These are phyloP conservation scores for Trachelus troglodyta DNA, from an alignment of 2,888 invertebrate genomes.

Conservation along the genomic window DNA sequence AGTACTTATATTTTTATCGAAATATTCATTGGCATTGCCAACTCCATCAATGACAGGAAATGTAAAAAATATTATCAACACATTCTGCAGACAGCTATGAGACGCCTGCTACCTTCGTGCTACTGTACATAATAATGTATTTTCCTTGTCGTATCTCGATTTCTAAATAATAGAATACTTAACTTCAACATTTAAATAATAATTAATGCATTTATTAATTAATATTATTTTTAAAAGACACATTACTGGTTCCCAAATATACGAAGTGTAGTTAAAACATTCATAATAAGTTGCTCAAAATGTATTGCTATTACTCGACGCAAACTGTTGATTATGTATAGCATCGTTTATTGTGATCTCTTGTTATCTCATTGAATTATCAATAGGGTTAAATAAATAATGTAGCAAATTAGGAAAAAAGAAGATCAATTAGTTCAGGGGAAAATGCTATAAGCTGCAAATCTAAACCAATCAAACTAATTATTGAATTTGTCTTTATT, in stretches of 20 bases:
- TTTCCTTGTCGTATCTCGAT: neutral
- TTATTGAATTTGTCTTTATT: neutral
- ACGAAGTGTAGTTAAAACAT: neutral
- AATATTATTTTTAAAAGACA: neutral
- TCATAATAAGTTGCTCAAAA: neutral
- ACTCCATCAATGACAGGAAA: neutral
- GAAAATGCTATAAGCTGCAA: neutral
- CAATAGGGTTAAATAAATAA: neutral
- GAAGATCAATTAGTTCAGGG: neutral
- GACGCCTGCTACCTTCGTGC: neutral
- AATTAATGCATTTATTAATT: neutral
- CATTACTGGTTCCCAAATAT: neutral
- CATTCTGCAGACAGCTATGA: constrained; percentile 7
- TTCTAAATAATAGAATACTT: neutral
- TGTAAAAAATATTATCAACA: constrained; percentile 14
- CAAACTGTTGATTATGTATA: too few relatives aligned
- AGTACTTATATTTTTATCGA: neutral
- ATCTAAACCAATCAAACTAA: neutral
- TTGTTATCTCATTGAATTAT: neutral
- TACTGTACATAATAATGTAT: neutral
- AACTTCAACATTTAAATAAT: neutral
- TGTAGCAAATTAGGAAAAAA: neutral
- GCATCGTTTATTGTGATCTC: too few relatives aligned
- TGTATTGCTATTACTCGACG: neutral
- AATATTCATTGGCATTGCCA: neutral